Conservation (phyloP, 2,888 invertebrate species). For the Drepana falcataria region DNA sequence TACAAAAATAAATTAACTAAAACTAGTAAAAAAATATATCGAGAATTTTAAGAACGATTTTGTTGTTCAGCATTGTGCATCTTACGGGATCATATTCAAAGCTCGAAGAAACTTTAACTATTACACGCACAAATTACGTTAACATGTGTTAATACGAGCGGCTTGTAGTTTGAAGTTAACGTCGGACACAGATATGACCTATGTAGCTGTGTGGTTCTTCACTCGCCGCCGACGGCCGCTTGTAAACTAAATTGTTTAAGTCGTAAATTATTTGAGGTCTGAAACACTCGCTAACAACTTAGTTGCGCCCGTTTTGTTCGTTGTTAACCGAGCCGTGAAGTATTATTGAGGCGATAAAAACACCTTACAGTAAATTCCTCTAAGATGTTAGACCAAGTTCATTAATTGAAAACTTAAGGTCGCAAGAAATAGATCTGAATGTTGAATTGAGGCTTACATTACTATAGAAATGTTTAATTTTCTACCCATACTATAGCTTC, state of each 20-base stretch:
- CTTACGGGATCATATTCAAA: constrained; percentile 34
- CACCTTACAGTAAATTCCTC: constrained; percentile 18
- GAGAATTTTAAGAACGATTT: constrained; percentile 16
- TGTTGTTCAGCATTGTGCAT: constrained; percentile 14
- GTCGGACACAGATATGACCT: constrained; percentile 63
- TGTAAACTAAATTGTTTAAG: constrained; percentile 58
- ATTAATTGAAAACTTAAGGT: too few species aligned
- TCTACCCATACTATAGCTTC: not conserved
- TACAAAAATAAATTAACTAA: too few species aligned
- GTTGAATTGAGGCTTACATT: too few species aligned
- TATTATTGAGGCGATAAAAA: constrained; percentile 43
- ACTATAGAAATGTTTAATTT: constrained; percentile 8
- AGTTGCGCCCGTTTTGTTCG: constrained; percentile 52
- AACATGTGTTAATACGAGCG: constrained; percentile 45
- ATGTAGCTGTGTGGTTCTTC: constrained; percentile 41
- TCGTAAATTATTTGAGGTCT: constrained; percentile 67
- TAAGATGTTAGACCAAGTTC: not conserved
- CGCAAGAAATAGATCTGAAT: too few species aligned
- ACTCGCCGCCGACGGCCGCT: constrained; percentile 33
- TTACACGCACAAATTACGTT: constrained; percentile 55
- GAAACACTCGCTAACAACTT: constrained; percentile 49
- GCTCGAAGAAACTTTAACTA: constrained; percentile 44
- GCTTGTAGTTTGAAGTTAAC: constrained; percentile 41
- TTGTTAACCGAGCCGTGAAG: constrained; percentile 41
- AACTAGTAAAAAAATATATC: too few species aligned